Conservation (phyloP, 2,888 invertebrate species). For the Archips xylosteana region DNA sequence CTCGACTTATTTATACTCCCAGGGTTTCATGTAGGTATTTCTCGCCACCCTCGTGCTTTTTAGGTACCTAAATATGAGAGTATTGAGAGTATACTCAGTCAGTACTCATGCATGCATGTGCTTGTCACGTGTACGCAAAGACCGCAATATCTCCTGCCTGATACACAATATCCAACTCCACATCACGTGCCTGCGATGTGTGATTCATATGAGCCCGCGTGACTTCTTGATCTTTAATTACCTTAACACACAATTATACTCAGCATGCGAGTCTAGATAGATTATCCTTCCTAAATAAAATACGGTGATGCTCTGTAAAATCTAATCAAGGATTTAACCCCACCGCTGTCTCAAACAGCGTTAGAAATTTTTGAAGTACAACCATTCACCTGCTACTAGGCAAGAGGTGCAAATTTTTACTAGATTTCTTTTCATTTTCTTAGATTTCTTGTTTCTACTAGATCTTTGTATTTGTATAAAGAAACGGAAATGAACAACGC, state of each 20-base stretch:
- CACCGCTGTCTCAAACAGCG: neutral
- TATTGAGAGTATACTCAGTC: neutral
- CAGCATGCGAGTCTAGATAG: neutral
- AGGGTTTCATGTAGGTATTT: too few relatives aligned
- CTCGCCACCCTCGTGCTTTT: neutral
- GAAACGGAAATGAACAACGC: neutral
- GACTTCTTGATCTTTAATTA: slow-evolving; percentile 26
- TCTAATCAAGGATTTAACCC: neutral
- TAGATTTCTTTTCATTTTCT: neutral
- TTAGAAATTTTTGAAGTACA: too few relatives aligned
- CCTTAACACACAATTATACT: neutral
- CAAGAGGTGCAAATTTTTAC: too few relatives aligned
- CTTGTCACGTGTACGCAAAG: slow-evolving; percentile 24
- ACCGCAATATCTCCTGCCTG: slow-evolving; percentile 27
- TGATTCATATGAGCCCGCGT: slow-evolving; percentile 28
- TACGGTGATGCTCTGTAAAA: neutral
- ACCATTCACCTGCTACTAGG: too few relatives aligned
- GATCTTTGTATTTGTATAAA: neutral
- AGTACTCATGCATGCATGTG: neutral
- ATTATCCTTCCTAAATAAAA: slow-evolving; percentile 4
- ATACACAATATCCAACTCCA: slow-evolving; percentile 20
- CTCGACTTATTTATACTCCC: too few relatives aligned
- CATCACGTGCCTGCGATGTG: neutral
- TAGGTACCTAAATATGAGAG: too few relatives aligned
- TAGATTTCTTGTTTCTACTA: neutral